Percentiles rank a stretch among this genome's conserved stretches.
phyloP scores from a whole-genome alignment of 35 echinoderm and acorn worm genomes.

The Apostichopus japonicus region DNA sequence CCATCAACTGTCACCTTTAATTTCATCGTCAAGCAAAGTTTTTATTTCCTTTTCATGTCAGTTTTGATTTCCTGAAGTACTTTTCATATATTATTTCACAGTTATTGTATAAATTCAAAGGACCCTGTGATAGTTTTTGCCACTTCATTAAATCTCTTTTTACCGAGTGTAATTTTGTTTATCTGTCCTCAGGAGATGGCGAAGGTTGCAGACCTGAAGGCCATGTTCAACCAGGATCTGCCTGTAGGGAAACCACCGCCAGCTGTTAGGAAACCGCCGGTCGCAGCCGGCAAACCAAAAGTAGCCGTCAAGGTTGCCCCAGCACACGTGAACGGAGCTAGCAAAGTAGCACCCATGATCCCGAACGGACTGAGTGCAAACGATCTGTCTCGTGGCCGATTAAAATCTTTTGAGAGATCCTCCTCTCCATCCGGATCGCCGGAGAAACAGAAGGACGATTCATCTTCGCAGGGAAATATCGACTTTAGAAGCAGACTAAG shows the following conservation, averaged over 20 bases:
- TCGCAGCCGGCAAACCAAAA: not conserved
- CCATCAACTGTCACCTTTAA: too few relatives aligned
- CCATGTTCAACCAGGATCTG: slow-evolving; percentile 42
- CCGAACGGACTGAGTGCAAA: slow-evolving; percentile 31
- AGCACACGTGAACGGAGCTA: not conserved
- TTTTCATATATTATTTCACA: too few relatives aligned
- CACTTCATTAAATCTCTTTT: too few relatives aligned
- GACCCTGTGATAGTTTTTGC: too few relatives aligned
- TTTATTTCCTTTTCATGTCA: too few relatives aligned
- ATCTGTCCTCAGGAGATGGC: slow-evolving; percentile 40
- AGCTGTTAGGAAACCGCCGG: not conserved
- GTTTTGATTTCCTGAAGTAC: too few relatives aligned
- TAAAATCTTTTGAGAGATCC: slow-evolving; percentile 11
- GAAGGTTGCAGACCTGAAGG: slow-evolving; percentile 53
- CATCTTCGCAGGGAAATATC: not conserved
- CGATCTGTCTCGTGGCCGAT: slow-evolving; percentile 3
- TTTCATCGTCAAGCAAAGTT: too few relatives aligned
- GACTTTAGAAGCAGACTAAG: not conserved
- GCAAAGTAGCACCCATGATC: not conserved
- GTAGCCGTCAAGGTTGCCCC: not conserved
- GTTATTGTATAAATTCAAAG: too few relatives aligned
- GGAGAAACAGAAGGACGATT: not conserved
- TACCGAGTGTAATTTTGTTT: not conserved
- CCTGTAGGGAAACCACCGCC: slow-evolving; percentile 1
- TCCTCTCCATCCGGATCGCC: not conserved